These are phyloP conservation scores for Epizoanthus scotinus DNA, from an alignment of 92 coral and sea anemone species.

Conservation along the genomic window DNA sequence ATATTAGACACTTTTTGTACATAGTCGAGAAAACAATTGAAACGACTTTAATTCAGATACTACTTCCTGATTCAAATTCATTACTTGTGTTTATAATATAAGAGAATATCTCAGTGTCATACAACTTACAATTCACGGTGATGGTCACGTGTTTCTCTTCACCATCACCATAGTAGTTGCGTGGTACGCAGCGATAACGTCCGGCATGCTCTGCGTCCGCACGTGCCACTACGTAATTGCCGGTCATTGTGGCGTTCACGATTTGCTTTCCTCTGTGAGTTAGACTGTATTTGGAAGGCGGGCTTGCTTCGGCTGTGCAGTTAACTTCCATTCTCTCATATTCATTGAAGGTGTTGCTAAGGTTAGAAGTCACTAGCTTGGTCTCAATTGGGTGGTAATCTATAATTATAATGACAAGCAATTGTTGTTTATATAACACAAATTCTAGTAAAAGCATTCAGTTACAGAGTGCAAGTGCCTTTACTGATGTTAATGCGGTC, in stretches of 20 bases:
- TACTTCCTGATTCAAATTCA: too few relatives aligned
- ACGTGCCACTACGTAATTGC: background rate
- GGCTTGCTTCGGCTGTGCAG: background rate
- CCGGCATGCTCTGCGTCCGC: background rate
- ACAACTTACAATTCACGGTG: background rate
- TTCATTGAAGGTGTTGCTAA: background rate
- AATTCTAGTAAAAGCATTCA: too few relatives aligned
- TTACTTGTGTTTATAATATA: too few relatives aligned
- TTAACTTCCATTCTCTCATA: background rate
- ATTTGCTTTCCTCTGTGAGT: background rate
- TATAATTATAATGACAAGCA: background rate
- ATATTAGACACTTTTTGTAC: too few relatives aligned
- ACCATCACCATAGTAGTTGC: conserved; percentile 11
- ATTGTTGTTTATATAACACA: too few relatives aligned
- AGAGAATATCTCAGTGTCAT: too few relatives aligned
- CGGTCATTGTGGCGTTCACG: background rate
- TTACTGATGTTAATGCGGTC: too few relatives aligned
- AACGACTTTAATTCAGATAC: too few relatives aligned
- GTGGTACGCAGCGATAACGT: background rate
- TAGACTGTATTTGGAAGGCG: background rate
- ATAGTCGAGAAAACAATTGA: too few relatives aligned
- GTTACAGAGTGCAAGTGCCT: too few relatives aligned
- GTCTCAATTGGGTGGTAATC: conserved; percentile 6
- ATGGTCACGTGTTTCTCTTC: background rate
- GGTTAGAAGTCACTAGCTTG: background rate